phyloP scores from a whole-genome alignment of 2,113 vertebrate species.

The Myxocyprinus asiaticus region DNA sequence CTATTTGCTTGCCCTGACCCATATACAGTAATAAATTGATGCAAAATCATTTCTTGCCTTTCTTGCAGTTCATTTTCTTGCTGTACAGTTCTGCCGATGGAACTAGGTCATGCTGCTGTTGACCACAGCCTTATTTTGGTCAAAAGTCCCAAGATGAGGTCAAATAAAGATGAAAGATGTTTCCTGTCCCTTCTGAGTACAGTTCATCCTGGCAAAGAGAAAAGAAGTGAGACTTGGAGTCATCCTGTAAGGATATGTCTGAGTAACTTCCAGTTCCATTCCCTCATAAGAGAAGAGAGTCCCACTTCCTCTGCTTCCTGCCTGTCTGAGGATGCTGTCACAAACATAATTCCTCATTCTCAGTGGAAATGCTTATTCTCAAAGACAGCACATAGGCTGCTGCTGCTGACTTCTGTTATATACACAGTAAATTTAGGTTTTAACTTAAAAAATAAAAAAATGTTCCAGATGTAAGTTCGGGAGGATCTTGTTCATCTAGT shows the following conservation, averaged over 20 bases:
- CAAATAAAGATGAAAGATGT: slow-evolving; percentile 33
- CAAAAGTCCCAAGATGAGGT: neutral
- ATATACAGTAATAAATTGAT: no score
- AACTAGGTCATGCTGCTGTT: neutral
- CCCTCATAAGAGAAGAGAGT: neutral
- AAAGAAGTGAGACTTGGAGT: neutral
- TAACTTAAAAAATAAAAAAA: no score
- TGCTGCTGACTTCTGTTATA: neutral
- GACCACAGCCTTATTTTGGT: neutral
- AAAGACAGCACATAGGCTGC: neutral
- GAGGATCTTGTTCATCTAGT: no score
- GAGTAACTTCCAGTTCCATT: slow-evolving; percentile 5
- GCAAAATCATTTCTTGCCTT: no score
- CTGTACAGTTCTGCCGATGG: neutral
- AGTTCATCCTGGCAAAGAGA: slow-evolving; percentile 37
- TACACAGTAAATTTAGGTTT: no score
- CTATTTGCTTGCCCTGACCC: no score
- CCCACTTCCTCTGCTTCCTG: neutral
- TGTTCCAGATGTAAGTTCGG: no score
- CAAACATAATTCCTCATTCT: neutral
- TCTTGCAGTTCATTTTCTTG: neutral
- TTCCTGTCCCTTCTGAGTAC: slow-evolving; percentile 34
- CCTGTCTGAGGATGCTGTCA: neutral
- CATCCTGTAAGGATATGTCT: slow-evolving; percentile 17
- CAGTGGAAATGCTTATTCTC: neutral